phyloP scores from a whole-genome alignment of 1,140 invertebrate species.

The Pseudomyrmex dendroicus region DNA sequence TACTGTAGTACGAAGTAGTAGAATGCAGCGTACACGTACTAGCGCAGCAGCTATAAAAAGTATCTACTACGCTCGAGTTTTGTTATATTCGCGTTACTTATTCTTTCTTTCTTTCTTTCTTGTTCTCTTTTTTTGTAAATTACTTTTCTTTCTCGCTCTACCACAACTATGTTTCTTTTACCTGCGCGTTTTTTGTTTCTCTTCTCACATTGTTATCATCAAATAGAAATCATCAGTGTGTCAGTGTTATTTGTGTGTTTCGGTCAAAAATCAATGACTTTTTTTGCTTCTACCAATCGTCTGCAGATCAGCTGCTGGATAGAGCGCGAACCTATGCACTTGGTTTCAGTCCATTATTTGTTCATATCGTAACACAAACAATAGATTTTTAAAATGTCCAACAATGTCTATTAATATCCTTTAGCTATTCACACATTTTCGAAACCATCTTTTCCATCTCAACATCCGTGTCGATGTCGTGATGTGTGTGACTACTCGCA shows the following conservation, averaged over 20 bases:
- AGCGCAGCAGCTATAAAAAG: slow-evolving; percentile 75
- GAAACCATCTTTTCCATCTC: slow-evolving; percentile 92
- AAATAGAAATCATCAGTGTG: slow-evolving; percentile 8
- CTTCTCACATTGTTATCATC: slow-evolving; percentile 19
- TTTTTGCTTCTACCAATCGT: slow-evolving; percentile 31
- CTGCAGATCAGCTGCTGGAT: slow-evolving; percentile 50
- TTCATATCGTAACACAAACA: slow-evolving; percentile 82
- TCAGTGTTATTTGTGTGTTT: slow-evolving; percentile 12
- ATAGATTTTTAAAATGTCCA: slow-evolving; percentile 85
- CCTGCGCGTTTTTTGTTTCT: slow-evolving; percentile 34
- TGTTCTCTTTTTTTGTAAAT: slow-evolving; percentile 27
- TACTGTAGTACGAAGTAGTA: slow-evolving; percentile 75
- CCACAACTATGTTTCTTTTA: slow-evolving; percentile 30
- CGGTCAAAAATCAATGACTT: slow-evolving; percentile 37
- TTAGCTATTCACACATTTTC: slow-evolving; percentile 88
- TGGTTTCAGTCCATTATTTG: slow-evolving; percentile 70
- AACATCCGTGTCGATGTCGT: slow-evolving; percentile 87
- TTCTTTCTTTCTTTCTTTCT: slow-evolving; percentile 29
- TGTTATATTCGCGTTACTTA: slow-evolving; percentile 67
- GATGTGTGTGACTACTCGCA: slow-evolving; percentile 81
- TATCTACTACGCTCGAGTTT: slow-evolving; percentile 73
- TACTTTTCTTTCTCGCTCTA: slow-evolving; percentile 41
- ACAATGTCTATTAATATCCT: slow-evolving; percentile 83
- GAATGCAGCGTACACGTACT: slow-evolving; percentile 78
- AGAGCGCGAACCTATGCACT: slow-evolving; percentile 32